Evolutionary conservation across 2,797 vertebrate species (phyloP).

Genomic region (Sebastes melanostomus): DNA sequence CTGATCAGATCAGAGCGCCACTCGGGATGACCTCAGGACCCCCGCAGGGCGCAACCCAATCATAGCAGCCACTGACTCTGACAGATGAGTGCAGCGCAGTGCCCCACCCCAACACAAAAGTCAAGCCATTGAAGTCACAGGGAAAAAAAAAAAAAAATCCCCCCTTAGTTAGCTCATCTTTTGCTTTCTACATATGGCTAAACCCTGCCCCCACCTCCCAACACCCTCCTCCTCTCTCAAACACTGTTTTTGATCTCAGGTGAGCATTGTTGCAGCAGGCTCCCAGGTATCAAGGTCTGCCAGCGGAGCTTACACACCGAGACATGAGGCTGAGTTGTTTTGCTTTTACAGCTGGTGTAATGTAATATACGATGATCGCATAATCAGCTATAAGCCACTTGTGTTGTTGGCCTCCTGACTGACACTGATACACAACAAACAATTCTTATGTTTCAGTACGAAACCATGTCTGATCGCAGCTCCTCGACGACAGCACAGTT

Average conservation of each 20-base stretch:
- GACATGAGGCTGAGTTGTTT: slow-evolving; percentile 31
- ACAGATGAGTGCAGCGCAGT: slow-evolving; percentile 70
- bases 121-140: slow-evolving; percentile 74
- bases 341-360: slow-evolving; percentile 27
- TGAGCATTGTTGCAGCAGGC: slow-evolving; percentile 53
- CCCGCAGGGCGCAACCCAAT: slow-evolving; percentile 81
- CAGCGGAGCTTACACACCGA: slow-evolving; percentile 26
- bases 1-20: slow-evolving; percentile 76
- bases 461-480: neutral
- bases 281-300: slow-evolving; percentile 52
- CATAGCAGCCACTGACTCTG: slow-evolving; percentile 70
- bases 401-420: slow-evolving; percentile 9
- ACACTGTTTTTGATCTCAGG: slow-evolving; percentile 65
- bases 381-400: slow-evolving; percentile 28
- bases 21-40: slow-evolving; percentile 78
- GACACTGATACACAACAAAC: slow-evolving; percentile 38
- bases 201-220: slow-evolving; percentile 18
- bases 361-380: slow-evolving; percentile 14
- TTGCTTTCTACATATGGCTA: slow-evolving; percentile 44
- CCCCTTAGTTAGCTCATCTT: slow-evolving; percentile 50
- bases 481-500: neutral
- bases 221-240: neutral
- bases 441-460: slow-evolving; percentile 14
- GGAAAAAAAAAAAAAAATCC: slow-evolving; percentile 22
- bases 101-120: slow-evolving; percentile 71